Evolutionary conservation across 35 echinoderm and acorn worm genomes (phyloP).

Genomic region (Anneissia japonica): DNA sequence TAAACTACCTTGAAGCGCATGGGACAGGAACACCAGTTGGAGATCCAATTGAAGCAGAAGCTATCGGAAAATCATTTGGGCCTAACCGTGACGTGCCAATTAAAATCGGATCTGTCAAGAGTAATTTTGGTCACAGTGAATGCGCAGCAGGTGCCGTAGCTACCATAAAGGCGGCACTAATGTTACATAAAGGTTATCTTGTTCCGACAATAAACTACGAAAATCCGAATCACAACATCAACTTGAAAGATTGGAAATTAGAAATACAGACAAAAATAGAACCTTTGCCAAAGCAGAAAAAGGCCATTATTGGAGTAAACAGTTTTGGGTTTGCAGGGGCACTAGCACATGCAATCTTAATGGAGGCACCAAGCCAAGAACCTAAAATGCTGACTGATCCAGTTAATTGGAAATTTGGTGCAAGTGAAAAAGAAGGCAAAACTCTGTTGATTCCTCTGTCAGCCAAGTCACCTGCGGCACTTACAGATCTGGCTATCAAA

Average conservation of each 20-base stretch:
- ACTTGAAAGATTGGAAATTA: slow-evolving; percentile 38
- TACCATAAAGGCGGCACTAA: slow-evolving; percentile 82
- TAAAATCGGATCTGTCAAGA: slow-evolving; percentile 85
- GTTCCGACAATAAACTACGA: slow-evolving; percentile 82
- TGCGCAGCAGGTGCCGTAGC: slow-evolving; percentile 66
- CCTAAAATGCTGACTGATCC: neutral
- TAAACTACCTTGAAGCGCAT: slow-evolving; percentile 87
- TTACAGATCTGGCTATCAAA: slow-evolving; percentile 49
- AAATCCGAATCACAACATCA: slow-evolving; percentile 56
- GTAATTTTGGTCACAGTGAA: slow-evolving; percentile 97
- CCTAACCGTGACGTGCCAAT: slow-evolving; percentile 30
- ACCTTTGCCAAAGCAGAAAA: slow-evolving; percentile 43
- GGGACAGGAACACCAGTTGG: slow-evolving; percentile 94
- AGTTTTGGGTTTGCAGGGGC: slow-evolving; percentile 91
- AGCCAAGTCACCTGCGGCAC: slow-evolving; percentile 67
- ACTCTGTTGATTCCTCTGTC: slow-evolving; percentile 67
- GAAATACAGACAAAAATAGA: slow-evolving; percentile 24
- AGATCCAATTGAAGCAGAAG: slow-evolving; percentile 87
- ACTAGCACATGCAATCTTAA: slow-evolving; percentile 78
- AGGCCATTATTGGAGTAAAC: slow-evolving; percentile 74
- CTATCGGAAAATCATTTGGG: slow-evolving; percentile 64
- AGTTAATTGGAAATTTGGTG: slow-evolving; percentile 64
- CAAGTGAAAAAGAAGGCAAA: slow-evolving; percentile 29
- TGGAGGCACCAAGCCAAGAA: slow-evolving; percentile 56
- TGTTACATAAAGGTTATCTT: slow-evolving; percentile 65